These are phyloP conservation scores for Microcebus lehilahytsara DNA, from an alignment of 2,113 vertebrate genomes.

Conservation along the genomic window DNA sequence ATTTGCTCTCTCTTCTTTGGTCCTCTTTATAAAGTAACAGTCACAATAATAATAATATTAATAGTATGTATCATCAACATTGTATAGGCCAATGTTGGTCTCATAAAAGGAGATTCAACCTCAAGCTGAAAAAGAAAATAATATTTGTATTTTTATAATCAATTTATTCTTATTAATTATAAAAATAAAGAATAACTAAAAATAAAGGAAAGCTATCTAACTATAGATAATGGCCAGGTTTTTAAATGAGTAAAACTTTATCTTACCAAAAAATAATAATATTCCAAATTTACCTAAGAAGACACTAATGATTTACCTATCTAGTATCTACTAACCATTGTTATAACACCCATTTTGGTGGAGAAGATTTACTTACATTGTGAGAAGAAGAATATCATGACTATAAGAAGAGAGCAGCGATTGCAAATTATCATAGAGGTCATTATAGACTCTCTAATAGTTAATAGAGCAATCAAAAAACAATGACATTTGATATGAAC, in stretches of 20 bases:
- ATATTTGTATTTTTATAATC: slow-evolving; percentile 26
- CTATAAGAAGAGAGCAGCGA: slow-evolving; percentile 15
- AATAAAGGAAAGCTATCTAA: slow-evolving; percentile 41
- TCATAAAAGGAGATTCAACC: background rate
- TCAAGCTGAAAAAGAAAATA: slow-evolving; percentile 10
- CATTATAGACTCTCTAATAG: slow-evolving; percentile 25
- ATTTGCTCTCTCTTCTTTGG: background rate
- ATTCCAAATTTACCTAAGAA: slow-evolving; percentile 42
- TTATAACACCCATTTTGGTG: slow-evolving; percentile 27
- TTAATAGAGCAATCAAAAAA: slow-evolving; percentile 63
- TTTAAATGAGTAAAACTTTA: background rate
- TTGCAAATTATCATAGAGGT: slow-evolving; percentile 43
- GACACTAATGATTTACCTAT: background rate
- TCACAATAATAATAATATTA: background rate
- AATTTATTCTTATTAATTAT: slow-evolving; percentile 36
- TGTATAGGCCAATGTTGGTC: background rate
- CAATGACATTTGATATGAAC: slow-evolving; percentile 51
- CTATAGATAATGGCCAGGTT: background rate
- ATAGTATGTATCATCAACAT: background rate
- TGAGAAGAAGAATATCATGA: slow-evolving; percentile 53
- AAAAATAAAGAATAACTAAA: slow-evolving; percentile 53
- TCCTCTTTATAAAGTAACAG: background rate
- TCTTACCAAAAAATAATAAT: slow-evolving; percentile 1
- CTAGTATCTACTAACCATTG: background rate
- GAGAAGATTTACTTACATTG: slow-evolving; percentile 41